Percentiles rank a stretch among this genome's conserved stretches.
phyloP scores from a whole-genome alignment of 2,113 vertebrate genomes.

The Corythaeola cristata region DNA sequence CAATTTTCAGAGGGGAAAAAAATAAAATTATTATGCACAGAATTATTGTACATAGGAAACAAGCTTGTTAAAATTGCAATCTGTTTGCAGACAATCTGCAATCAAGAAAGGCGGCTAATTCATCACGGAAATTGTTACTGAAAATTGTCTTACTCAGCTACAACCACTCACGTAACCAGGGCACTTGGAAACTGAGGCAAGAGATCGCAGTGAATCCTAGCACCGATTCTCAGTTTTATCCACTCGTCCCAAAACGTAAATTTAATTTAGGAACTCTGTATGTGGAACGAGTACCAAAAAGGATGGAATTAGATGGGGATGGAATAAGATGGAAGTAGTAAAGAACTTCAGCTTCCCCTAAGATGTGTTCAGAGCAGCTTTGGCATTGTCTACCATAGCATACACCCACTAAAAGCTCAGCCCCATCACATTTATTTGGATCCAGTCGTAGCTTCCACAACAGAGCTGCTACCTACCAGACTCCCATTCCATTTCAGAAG shows the following conservation, averaged over 20 bases:
- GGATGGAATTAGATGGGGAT: too few species aligned
- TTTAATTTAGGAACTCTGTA: not conserved
- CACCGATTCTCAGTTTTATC: not conserved
- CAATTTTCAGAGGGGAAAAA: not conserved
- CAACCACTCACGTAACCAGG: not conserved
- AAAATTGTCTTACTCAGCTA: not conserved
- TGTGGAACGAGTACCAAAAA: not conserved
- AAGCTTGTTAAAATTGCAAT: not conserved
- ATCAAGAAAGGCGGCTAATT: conserved; percentile 7
- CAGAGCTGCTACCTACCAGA: not conserved
- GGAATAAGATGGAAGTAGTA: too few species aligned
- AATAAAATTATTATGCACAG: not conserved
- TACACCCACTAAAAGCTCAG: not conserved
- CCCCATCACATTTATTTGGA: not conserved
- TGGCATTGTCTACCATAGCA: not conserved
- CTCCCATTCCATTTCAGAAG: not conserved
- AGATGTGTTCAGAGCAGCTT: not conserved
- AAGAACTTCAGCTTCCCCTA: not conserved
- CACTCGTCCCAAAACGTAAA: not conserved
- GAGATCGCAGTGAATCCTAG: not conserved
- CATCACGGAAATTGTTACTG: not conserved
- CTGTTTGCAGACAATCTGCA: conserved; percentile 50
- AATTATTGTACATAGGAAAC: not conserved
- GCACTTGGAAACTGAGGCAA: not conserved
- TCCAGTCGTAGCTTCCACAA: not conserved